phyloP scores from a whole-genome alignment of 2,113 vertebrate genomes.

The Paramisgurnus dabryanus region DNA sequence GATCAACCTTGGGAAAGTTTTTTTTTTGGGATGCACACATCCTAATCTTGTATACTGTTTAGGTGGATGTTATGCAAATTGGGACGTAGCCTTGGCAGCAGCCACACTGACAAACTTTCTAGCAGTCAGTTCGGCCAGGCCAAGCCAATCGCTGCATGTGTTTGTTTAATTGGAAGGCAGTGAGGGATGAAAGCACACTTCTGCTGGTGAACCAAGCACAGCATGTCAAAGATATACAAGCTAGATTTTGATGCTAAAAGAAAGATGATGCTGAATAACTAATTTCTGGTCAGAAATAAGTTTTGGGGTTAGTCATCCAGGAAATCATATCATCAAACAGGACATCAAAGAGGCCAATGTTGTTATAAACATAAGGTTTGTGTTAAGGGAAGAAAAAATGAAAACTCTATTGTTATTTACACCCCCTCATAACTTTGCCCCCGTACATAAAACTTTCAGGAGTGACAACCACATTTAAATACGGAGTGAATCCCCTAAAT shows the following conservation, averaged over 20 bases:
- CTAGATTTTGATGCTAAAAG: slow-evolving; percentile 28
- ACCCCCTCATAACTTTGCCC: background rate
- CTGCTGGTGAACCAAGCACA: slow-evolving; percentile 28
- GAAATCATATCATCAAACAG: too few species aligned
- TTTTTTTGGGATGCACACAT: slow-evolving; percentile 27
- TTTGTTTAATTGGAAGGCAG: slow-evolving; percentile 50
- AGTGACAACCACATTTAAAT: too few species aligned
- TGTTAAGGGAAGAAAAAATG: background rate
- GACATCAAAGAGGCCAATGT: background rate
- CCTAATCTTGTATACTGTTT: slow-evolving; percentile 36
- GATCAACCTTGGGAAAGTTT: slow-evolving; percentile 12
- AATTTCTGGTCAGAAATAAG: background rate
- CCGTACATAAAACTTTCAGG: too few species aligned
- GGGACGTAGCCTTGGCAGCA: background rate
- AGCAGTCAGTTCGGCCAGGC: slow-evolving; percentile 17
- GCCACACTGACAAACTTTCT: slow-evolving; percentile 27
- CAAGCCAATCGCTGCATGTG: slow-evolving; percentile 32
- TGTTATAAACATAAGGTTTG: background rate
- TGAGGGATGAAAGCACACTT: slow-evolving; percentile 40
- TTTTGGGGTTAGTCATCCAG: background rate
- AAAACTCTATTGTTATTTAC: background rate
- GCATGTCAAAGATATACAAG: slow-evolving; percentile 7
- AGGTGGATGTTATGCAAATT: slow-evolving; percentile 36
- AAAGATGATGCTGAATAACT: slow-evolving; percentile 15
- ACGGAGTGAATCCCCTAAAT: too few species aligned